Percentiles rank a stretch among this genome's conserved stretches.
These are phyloP conservation scores for Parochlus steinenii DNA, from an alignment of 2,888 invertebrate species.

Conservation along the genomic window DNA sequence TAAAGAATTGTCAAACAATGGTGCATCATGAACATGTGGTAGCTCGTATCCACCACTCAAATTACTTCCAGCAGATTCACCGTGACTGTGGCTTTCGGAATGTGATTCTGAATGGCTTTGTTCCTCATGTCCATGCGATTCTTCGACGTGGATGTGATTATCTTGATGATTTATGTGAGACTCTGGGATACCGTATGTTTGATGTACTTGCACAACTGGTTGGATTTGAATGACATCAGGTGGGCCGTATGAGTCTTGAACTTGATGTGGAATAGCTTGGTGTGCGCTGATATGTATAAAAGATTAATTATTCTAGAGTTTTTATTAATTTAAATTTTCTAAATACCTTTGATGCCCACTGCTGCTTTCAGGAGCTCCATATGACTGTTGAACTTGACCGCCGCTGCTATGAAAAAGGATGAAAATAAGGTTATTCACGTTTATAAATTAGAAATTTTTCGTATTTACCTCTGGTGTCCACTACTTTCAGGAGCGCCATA, in stretches of 20 bases:
- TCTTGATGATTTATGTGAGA: too few species aligned
- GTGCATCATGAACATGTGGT: too few species aligned
- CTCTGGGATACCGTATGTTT: too few species aligned
- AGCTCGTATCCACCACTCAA: too few species aligned
- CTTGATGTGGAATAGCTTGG: too few species aligned
- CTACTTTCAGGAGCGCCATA: not conserved
- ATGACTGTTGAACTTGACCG: not conserved
- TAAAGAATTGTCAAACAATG: slow-evolving; percentile 7
- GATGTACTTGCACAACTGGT: too few species aligned
- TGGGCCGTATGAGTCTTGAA: slow-evolving; percentile 18
- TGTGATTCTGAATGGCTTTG: slow-evolving; percentile 1
- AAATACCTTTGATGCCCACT: slow-evolving; percentile 3
- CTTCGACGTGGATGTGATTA: too few species aligned
- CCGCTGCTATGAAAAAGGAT: not conserved
- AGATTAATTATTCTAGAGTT: not conserved
- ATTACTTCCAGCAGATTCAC: too few species aligned
- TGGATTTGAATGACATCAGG: too few species aligned
- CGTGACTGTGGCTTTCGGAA: slow-evolving; percentile 3
- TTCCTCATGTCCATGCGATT: slow-evolving; percentile 4
- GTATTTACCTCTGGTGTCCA: not conserved
- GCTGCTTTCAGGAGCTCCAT: too few species aligned
- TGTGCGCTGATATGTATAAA: not conserved
- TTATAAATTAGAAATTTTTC: too few species aligned
- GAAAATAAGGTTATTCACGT: not conserved
- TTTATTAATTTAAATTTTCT: not conserved